Evolutionary conservation across 2,888 invertebrate species (phyloP).

Genomic region (Lumbricus terrestris): DNA sequence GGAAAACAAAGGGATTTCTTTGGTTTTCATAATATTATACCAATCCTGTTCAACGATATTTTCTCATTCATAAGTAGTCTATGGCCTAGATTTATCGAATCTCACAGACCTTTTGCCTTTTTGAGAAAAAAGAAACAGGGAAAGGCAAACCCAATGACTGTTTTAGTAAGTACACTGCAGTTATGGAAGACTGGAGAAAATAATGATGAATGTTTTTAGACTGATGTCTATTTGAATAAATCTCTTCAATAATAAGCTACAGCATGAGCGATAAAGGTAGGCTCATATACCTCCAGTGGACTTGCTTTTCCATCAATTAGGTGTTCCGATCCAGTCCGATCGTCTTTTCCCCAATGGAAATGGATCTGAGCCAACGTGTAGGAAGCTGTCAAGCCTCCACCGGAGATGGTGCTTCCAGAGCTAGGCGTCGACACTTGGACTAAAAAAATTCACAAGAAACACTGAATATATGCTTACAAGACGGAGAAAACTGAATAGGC

Average conservation of each 20-base stretch:
- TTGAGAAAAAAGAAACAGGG: too few relatives aligned
- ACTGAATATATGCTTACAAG: too few relatives aligned
- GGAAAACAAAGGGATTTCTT: too few relatives aligned
- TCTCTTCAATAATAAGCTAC: not conserved
- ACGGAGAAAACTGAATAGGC: not conserved
- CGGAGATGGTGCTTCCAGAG: not conserved
- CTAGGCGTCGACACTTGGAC: not conserved
- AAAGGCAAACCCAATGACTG: too few relatives aligned
- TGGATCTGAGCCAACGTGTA: conserved; percentile 21
- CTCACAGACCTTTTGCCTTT: too few relatives aligned
- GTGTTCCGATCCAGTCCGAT: not conserved
- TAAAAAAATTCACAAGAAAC: not conserved
- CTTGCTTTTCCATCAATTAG: not conserved
- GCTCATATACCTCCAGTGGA: not conserved
- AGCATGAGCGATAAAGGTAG: not conserved
- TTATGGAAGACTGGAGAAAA: too few relatives aligned
- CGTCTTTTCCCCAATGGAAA: conserved; percentile 14
- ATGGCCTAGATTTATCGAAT: too few relatives aligned
- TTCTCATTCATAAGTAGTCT: too few relatives aligned
- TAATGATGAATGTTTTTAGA: too few relatives aligned
- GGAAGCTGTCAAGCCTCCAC: not conserved
- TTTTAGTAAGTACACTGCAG: too few relatives aligned
- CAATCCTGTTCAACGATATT: too few relatives aligned
- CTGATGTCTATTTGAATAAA: not conserved
- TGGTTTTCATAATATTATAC: too few relatives aligned